Base-by-base conservation (phyloP, 2,888 invertebrate species). In the Sericinus montela region DNA sequence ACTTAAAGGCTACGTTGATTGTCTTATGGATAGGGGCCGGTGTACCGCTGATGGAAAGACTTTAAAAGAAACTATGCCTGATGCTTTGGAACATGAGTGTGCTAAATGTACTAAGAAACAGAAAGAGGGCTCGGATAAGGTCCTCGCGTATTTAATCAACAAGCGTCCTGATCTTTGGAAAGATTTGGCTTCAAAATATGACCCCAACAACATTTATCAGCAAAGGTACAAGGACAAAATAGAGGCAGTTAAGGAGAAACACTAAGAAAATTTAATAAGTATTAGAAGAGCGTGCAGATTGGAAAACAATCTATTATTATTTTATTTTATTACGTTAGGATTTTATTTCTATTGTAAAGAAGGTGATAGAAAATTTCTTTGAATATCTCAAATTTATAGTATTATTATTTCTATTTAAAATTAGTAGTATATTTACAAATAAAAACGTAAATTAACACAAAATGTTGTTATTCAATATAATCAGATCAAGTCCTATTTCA, bases 41-140 rank as follows among this genome's bases (percentile, higher is more conserved):
- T 94, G 94, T 71, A 93, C 93, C 9, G 89, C 93, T 1, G 94
- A 94, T 58, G 94, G 91, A 35, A 90, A 90, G 54, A 91, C 92
- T 57, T 75, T 89, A 1, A 89, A 88, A 50, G 87, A 89, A 53
- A 79, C 90, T 1, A 82, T 95, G 1, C 94, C 94, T 0, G 95
- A 95, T 56, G 95, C 95, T 0, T 70, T 95, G 36, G 89, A 90
- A 58, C 90, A 91, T 29, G 92, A 92, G 42, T 95, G 95, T 73
- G 70, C 78, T 41, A 93, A 93, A 72, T 95, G 95, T 70, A 93
- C 92, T 73, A 57, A 90, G 75, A 91, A 90, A 90, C 89, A 89
- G 52, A 86, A 85, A 54, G 48, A 57, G 1, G 67, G 78, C 0
- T 75, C 93, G 45, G 93, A 93, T 59, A 93, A 92, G 71, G 92